Evolutionary conservation across 2,113 vertebrate species (phyloP), one percentile per base, ranked within the genome.

Genomic region (Myotis yumanensis): DNA sequence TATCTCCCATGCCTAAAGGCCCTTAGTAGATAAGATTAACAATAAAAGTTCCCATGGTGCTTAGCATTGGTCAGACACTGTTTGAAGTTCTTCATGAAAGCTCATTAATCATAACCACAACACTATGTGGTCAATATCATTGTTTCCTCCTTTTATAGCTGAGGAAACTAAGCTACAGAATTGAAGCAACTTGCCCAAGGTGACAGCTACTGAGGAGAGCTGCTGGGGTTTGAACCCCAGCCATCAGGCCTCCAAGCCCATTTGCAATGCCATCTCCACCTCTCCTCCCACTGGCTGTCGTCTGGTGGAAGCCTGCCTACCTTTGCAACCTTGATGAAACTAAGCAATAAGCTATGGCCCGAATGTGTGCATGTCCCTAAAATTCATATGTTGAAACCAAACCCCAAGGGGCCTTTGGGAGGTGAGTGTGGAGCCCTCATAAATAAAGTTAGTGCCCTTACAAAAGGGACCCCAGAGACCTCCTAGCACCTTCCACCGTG

Each of bases 91-190:
- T 88, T 40, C 35, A 54, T 69, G 35, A 79, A 96, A 73, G 32
- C 62, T 71, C 59, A 30, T 52, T 86, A 30, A 52, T 69, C 37
- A 76, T 59, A 64, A 51, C 40, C 17, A 40, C 12, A 48, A 10
- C 9, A 40, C 51, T 20, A 72, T 59, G 28, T 30, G 17, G 7
- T 59, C 25, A 7, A 22, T 35, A 43, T 12, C n/a, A 43, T 28
- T 83, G 54, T 20, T 73, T 28, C 43, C 43, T 76, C n/a, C 62
- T 86, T 88, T 87, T 91, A 77, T 30, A 93, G 57, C 77, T 54
- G 40, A 35, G 17, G 54, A 89, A 75, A 90, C 35, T 22, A 87
- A 93, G 40, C 22, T 52, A 52, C 75, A 69, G 43, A 80, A 75
- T 30, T 35, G 25, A 46, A 59, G 17, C n/a, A 32, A 57, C 71